Evolutionary conservation across 2,888 invertebrate genomes (phyloP), one percentile per base, ranked within the genome.

Genomic region (Adelphocoris suturalis): DNA sequence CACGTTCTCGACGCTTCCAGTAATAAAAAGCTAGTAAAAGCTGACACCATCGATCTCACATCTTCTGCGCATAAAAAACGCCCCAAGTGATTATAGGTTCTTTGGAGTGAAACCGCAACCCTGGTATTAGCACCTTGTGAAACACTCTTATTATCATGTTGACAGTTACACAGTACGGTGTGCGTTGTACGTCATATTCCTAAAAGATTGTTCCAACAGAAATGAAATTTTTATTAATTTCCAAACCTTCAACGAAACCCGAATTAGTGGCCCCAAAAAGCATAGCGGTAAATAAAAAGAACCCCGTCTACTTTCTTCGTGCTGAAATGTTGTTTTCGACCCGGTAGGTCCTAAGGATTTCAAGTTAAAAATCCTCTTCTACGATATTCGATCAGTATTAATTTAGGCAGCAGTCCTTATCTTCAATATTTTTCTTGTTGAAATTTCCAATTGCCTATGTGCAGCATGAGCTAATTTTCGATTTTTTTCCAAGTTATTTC

Each of bases 321-420:
- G 61, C 14, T 61, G 61, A 61, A 7, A 61, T 19, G 61, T 61
- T 61, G 61, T 68, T 68, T 68, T 68, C 23, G 68, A 23, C 68
- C 23, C 23, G 23, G 68, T 68, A 19, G 19, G 27, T 52, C 11
- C 16, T 57, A 16, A 57, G 4, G 0, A 19, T 19, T 61, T 61
- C n/a, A 52, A 37, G 37, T 37, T 37, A 4, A 4, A 37, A 37
- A 4, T 4, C 7, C 7, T 7, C 37, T 2, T 37, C 37, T 37
- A 37, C 7, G 37, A 14, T n/a, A 57, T 57, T 57, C 52, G 11
- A n/a, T 57, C n/a, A 57, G 57, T 37, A 37, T n/a, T n/a, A n/a
- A n/a, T n/a, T n/a, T n/a, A n/a, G n/a, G n/a, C n/a, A n/a, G n/a
- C n/a, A n/a, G n/a, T n/a, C n/a, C n/a, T n/a, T n/a, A n/a, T n/a